Evolutionary conservation across 2,113 vertebrate genomes (phyloP).

Genomic region (Nesospiza acunhae): DNA sequence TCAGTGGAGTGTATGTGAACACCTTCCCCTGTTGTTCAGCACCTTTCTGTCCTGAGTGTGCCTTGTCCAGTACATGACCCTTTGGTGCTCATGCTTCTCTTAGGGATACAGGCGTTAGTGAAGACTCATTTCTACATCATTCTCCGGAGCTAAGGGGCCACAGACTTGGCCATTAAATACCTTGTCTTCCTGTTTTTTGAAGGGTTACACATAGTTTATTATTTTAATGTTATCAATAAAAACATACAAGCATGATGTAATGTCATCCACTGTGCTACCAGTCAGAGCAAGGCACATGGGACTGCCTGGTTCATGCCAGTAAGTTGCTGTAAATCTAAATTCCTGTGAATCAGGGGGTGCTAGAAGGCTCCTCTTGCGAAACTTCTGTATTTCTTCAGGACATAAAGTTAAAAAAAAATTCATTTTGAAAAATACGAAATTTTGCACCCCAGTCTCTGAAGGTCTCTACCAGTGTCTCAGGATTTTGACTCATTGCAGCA

Average conservation of each 20-base stretch:
- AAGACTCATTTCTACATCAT: not conserved
- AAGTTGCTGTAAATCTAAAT: not conserved
- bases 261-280: not conserved
- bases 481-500: not conserved
- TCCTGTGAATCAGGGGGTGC: not conserved
- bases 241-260: not conserved
- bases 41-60: not conserved
- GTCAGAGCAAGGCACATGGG: not conserved
- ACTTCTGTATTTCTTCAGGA: not conserved
- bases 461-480: rapidly evolving
- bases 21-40: not conserved
- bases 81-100: not conserved
- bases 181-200: not conserved
- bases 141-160: not conserved
- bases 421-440: not conserved
- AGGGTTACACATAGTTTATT: not conserved
- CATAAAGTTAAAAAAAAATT: not conserved
- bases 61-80: rapidly evolving
- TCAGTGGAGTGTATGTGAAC: not conserved
- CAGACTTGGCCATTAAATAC: not conserved
- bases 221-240: not conserved
- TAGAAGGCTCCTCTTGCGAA: not conserved
- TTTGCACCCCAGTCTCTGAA: not conserved
- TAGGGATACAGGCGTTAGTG: not conserved
- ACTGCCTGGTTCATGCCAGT: not conserved